Evolutionary conservation across 2,888 invertebrate species (phyloP).

Genomic region (Drosophila algonquin): DNA sequence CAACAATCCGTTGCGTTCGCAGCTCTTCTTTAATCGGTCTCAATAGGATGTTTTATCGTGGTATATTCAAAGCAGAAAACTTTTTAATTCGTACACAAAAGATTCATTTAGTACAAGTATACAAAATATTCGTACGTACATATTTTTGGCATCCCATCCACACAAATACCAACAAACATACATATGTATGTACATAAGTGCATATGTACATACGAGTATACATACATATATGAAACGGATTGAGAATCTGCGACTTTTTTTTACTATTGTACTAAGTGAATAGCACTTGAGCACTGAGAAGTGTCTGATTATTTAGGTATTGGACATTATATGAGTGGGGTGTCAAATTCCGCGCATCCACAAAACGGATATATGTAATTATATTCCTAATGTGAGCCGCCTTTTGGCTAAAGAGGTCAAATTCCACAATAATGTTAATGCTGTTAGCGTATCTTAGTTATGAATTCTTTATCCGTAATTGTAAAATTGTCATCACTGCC

Average conservation of each 20-base stretch:
- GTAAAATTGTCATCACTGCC: background rate
- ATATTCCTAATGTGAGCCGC: too few species aligned
- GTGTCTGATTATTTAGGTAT: background rate
- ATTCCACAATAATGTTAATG: background rate
- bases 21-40: constrained; percentile 55
- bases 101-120: constrained; percentile 54
- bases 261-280: constrained; percentile 46
- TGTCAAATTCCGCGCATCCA: too few species aligned
- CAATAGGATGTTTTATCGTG: constrained; percentile 57
- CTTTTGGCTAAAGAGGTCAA: background rate
- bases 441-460: background rate
- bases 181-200: background rate
- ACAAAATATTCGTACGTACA: constrained; percentile 6
- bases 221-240: constrained; percentile 57
- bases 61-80: constrained; percentile 62
- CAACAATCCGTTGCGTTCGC: constrained; percentile 65
- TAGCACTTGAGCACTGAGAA: constrained; percentile 8
- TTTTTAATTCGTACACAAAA: constrained; percentile 70
- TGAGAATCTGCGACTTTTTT: constrained; percentile 46
- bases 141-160: constrained; percentile 53
- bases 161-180: too few species aligned
- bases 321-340: background rate
- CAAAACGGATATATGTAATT: background rate
- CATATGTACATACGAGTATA: background rate
- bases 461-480: background rate